Evolutionary conservation across 2,113 vertebrate species (phyloP).

Genomic region (Camelus dromedarius): DNA sequence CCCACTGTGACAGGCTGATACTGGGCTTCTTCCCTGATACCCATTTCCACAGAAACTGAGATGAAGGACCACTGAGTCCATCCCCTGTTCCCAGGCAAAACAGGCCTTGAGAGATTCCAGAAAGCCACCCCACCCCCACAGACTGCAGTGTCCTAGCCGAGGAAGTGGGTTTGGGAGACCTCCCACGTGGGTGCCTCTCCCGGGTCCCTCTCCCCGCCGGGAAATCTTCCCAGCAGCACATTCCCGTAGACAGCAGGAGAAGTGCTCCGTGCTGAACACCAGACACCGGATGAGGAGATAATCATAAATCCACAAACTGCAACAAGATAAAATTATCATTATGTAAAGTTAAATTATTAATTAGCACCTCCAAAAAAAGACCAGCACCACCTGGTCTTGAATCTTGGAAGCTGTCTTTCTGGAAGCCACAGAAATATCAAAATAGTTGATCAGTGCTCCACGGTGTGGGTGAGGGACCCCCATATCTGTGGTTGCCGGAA

Average conservation of each 20-base stretch:
- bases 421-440: conserved; percentile 67
- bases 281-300: conserved; percentile 75
- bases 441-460: conserved; percentile 54
- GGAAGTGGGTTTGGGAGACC: background rate
- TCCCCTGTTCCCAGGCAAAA: background rate
- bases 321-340: conserved; percentile 83
- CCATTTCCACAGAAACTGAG: background rate
- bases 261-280: background rate
- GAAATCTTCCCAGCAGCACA: background rate
- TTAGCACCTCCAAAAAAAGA: conserved; percentile 84
- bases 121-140: background rate
- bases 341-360: conserved; percentile 84
- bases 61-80: background rate
- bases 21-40: background rate
- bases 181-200: background rate
- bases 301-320: conserved; percentile 78
- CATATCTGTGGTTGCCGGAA: background rate
- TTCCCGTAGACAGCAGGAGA: conserved; percentile 25
- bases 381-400: conserved; percentile 78
- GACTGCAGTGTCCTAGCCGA: background rate
- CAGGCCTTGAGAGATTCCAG: background rate
- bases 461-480: background rate
- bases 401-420: conserved; percentile 74
- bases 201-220: background rate
- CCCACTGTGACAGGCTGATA: background rate